A percentile compares a stretch with the other conserved stretches of the same genome.
Evolutionary conservation across 2,888 invertebrate genomes (phyloP).

Genomic region (Drosophila antonietae): DNA sequence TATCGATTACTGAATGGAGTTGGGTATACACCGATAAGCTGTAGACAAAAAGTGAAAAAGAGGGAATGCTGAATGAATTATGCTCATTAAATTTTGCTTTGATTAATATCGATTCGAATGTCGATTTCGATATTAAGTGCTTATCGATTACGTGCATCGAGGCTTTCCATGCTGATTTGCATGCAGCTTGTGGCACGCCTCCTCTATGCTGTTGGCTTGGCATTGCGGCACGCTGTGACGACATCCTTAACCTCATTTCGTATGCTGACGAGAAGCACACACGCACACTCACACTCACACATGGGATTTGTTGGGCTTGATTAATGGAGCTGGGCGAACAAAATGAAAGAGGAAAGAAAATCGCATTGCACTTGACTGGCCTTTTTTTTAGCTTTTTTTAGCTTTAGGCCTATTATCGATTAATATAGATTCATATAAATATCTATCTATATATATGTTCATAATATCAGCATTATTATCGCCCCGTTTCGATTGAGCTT

Average conservation of each 20-base stretch:
- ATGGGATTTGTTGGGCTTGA: constrained; percentile 9
- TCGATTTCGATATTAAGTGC: constrained; percentile 35
- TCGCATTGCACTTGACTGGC: constrained; percentile 6
- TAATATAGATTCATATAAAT: neutral
- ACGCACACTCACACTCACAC: neutral
- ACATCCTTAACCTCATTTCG: constrained; percentile 43
- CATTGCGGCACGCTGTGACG: constrained; percentile 1
- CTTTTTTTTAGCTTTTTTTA: neutral
- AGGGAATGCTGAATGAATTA: neutral
- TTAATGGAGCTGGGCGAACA: constrained; percentile 7
- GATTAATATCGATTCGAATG: constrained; percentile 6
- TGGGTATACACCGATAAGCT: neutral
- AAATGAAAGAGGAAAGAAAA: neutral
- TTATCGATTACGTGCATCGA: constrained; percentile 32
- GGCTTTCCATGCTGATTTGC: constrained; percentile 22
- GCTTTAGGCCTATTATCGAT: constrained; percentile 12
- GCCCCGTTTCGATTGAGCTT: neutral
- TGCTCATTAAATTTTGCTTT: constrained; percentile 1
- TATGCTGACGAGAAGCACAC: constrained; percentile 11
- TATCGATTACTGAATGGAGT: neutral
- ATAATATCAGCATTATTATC: constrained; percentile 5
- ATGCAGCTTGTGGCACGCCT: constrained; percentile 23
- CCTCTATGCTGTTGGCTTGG: neutral
- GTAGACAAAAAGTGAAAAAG: neutral
- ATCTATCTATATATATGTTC: neutral